Percentiles rank a stretch among this genome's conserved stretches.
These are phyloP conservation scores for Piprites chloris DNA, from an alignment of 2,113 vertebrate genomes.

Conservation along the genomic window DNA sequence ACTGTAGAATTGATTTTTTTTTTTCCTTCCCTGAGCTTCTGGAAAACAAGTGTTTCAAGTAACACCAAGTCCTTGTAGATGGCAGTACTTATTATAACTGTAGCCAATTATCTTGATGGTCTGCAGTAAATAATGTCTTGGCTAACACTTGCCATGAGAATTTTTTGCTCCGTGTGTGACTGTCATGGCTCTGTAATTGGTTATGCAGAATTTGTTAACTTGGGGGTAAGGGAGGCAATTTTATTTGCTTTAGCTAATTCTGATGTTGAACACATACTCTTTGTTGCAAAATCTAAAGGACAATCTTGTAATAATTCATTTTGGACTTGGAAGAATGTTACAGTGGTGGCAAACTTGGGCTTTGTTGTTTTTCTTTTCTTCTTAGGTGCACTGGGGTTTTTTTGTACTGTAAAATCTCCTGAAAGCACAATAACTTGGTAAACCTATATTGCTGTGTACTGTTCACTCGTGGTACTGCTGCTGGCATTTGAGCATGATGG, in stretches of 20 bases:
- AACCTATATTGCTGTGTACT: not conserved
- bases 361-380: not conserved
- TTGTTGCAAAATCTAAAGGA: slow-evolving; percentile 40
- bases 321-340: not conserved
- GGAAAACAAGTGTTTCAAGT: not conserved
- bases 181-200: not conserved
- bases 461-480: not conserved
- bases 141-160: not conserved
- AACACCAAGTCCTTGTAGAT: not conserved
- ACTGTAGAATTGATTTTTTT: not conserved
- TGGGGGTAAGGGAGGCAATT: not conserved
- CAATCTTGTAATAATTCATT: slow-evolving; percentile 21
- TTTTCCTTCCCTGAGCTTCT: not conserved
- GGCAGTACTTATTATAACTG: not conserved
- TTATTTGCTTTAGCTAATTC: slow-evolving; percentile 2
- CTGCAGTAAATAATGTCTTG: not conserved
- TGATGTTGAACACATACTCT: not conserved
- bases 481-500: not conserved
- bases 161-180: not conserved
- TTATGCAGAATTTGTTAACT: not conserved
- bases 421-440: not conserved
- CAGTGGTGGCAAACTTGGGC: not conserved
- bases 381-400: not conserved
- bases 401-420: not conserved
- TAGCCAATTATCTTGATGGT: not conserved